Evolutionary conservation across 2,113 vertebrate species (phyloP).

Genomic region (Martes martes): DNA sequence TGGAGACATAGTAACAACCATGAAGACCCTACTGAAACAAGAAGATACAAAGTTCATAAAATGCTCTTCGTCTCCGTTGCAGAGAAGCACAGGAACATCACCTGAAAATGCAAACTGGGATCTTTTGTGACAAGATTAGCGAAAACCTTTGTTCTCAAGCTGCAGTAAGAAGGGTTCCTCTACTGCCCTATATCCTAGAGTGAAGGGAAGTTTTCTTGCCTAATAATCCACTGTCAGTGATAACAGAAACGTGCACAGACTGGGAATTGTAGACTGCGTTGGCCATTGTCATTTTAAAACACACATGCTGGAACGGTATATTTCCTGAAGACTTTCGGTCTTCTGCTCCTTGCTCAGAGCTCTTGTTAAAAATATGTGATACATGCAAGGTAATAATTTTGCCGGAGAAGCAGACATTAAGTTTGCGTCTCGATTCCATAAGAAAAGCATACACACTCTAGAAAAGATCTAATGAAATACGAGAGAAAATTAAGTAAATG

Average conservation of each 20-base stretch:
- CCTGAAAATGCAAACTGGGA: conserved; percentile 56
- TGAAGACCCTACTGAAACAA: conserved; percentile 75
- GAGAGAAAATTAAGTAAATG: not conserved
- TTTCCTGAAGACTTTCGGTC: not conserved
- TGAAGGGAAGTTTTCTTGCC: not conserved
- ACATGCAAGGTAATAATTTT: not conserved
- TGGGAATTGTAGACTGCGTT: not conserved
- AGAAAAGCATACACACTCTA: not conserved
- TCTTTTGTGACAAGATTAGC: conserved; percentile 23
- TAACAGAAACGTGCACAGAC: not conserved
- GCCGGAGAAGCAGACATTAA: not conserved
- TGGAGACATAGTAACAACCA: conserved; percentile 72
- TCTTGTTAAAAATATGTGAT: not conserved
- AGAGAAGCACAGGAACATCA: not conserved
- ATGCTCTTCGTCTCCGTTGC: not conserved
- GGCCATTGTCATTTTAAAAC: not conserved
- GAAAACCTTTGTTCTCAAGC: not conserved
- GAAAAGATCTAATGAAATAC: not conserved
- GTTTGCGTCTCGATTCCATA: not conserved
- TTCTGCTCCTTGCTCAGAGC: not conserved
- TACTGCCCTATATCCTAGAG: not conserved
- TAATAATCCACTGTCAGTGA: not conserved
- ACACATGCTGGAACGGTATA: not conserved
- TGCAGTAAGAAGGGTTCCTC: not conserved
- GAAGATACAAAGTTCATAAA: conserved; percentile 65